A percentile compares a stretch with the other conserved stretches of the same genome.
These are phyloP conservation scores for Phyllotreta cruciferae DNA, from an alignment of 2,888 invertebrate genomes.

Conservation along the genomic window DNA sequence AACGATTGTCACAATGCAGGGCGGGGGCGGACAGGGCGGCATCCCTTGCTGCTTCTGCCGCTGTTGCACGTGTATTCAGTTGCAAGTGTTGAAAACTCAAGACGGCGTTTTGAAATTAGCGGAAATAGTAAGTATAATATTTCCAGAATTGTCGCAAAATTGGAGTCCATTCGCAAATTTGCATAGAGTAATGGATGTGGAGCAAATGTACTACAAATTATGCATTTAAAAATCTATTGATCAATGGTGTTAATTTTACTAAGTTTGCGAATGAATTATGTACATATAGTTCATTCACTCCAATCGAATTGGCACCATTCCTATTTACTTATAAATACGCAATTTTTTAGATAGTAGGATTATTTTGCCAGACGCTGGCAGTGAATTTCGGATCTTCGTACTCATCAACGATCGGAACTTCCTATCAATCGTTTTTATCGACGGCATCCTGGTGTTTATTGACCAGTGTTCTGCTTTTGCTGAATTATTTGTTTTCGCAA, in stretches of 20 bases:
- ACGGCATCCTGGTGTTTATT: constrained; percentile 82
- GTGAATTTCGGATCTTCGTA: constrained; percentile 80
- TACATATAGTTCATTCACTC: neutral
- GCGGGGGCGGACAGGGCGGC: constrained; percentile 41
- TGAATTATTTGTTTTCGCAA: constrained; percentile 80
- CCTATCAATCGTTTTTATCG: constrained; percentile 81
- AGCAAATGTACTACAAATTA: too few species aligned
- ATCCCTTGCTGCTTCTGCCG: constrained; percentile 77
- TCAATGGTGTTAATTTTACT: too few species aligned
- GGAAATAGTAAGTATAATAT: constrained; percentile 71
- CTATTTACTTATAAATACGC: neutral
- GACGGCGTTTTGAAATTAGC: constrained; percentile 77
- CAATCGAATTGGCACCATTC: neutral
- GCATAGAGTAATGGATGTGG: too few species aligned
- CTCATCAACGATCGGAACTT: constrained; percentile 76
- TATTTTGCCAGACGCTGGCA: constrained; percentile 81
- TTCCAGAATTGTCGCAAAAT: too few species aligned
- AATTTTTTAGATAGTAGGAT: constrained; percentile 72
- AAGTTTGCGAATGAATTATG: neutral
- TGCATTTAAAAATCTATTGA: too few species aligned
- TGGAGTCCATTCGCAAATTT: too few species aligned
- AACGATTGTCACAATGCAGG: constrained; percentile 38
- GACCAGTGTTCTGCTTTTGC: constrained; percentile 75
- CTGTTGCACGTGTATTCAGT: constrained; percentile 81
- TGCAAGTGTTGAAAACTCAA: constrained; percentile 75